Conservation (phyloP, 2,797 vertebrate genomes). For the Podarcis siculus region DNA sequence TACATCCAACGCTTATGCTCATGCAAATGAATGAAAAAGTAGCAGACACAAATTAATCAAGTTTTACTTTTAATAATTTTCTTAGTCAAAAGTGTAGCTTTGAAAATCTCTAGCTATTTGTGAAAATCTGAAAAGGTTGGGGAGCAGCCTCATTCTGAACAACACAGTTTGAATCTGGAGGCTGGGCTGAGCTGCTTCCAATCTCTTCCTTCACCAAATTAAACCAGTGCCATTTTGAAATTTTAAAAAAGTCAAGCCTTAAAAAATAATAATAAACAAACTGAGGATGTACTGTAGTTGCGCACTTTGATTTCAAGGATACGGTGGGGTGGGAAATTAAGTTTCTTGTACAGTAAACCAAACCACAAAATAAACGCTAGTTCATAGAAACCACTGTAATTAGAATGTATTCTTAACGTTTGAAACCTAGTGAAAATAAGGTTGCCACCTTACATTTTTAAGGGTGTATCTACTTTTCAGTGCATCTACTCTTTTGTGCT, state of each 20-base stretch:
- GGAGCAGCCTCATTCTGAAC: slow-evolving; percentile 59
- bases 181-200: slow-evolving; percentile 55
- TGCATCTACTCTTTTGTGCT: slow-evolving; percentile 40
- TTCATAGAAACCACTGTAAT: slow-evolving; percentile 73
- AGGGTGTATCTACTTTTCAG: slow-evolving; percentile 62
- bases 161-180: slow-evolving; percentile 51
- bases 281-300: slow-evolving; percentile 50
- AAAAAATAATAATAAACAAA: slow-evolving; percentile 30
- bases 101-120: slow-evolving; percentile 75
- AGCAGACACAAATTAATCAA: slow-evolving; percentile 71
- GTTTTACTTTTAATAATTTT: slow-evolving; percentile 80
- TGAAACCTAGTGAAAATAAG: slow-evolving; percentile 79
- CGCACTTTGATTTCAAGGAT: slow-evolving; percentile 69
- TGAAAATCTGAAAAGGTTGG: slow-evolving; percentile 72
- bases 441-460: slow-evolving; percentile 78
- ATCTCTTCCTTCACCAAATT: slow-evolving; percentile 47
- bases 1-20: slow-evolving; percentile 42
- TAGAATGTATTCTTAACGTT: slow-evolving; percentile 66
- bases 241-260: slow-evolving; percentile 49
- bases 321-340: slow-evolving; percentile 48
- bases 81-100: slow-evolving; percentile 76
- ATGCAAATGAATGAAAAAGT: slow-evolving; percentile 66
- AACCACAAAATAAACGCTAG: slow-evolving; percentile 75
- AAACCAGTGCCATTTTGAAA: slow-evolving; percentile 52
- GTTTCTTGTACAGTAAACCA: slow-evolving; percentile 71